These are phyloP conservation scores for Halictus ligatus DNA, from an alignment of 2,888 invertebrate genomes.

Conservation along the genomic window DNA sequence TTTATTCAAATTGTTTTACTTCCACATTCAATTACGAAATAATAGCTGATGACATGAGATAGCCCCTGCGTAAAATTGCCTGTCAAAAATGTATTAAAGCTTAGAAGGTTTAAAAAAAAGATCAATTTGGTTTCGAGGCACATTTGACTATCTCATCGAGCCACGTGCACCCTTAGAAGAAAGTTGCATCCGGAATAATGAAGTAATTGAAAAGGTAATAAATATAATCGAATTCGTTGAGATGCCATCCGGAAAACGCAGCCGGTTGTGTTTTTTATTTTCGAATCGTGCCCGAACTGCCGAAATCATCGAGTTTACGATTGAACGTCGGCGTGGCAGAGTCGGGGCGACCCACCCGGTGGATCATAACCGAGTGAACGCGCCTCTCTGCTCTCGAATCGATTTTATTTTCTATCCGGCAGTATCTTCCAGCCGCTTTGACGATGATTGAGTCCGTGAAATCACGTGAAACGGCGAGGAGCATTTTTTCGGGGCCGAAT, in stretches of 20 bases:
- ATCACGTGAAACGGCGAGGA: slow-evolving; percentile 64
- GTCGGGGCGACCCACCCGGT: neutral
- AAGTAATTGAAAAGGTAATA: too few relatives aligned
- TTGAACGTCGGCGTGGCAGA: neutral
- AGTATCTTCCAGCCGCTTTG: slow-evolving; percentile 46
- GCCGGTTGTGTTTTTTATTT: neutral
- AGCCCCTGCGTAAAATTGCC: too few relatives aligned
- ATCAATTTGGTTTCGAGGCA: too few relatives aligned
- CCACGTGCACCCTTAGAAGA: too few relatives aligned
- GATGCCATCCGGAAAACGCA: neutral
- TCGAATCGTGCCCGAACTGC: neutral
- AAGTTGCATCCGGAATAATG: too few relatives aligned
- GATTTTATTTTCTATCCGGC: slow-evolving; percentile 49
- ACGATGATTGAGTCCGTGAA: slow-evolving; percentile 61
- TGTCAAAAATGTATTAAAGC: too few relatives aligned
- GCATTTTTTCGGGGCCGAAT: slow-evolving; percentile 47
- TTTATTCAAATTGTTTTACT: too few relatives aligned
- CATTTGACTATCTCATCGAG: too few relatives aligned
- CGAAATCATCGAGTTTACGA: neutral
- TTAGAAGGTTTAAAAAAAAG: too few relatives aligned
- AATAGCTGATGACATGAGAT: too few relatives aligned
- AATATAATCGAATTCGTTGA: too few relatives aligned
- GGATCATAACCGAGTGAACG: slow-evolving; percentile 42
- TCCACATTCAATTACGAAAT: too few relatives aligned
- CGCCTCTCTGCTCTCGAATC: slow-evolving; percentile 49